Percentiles rank a stretch among this genome's conserved stretches.
Conservation (phyloP, 2,888 invertebrate species). For the Barypeithes pellucidus region DNA sequence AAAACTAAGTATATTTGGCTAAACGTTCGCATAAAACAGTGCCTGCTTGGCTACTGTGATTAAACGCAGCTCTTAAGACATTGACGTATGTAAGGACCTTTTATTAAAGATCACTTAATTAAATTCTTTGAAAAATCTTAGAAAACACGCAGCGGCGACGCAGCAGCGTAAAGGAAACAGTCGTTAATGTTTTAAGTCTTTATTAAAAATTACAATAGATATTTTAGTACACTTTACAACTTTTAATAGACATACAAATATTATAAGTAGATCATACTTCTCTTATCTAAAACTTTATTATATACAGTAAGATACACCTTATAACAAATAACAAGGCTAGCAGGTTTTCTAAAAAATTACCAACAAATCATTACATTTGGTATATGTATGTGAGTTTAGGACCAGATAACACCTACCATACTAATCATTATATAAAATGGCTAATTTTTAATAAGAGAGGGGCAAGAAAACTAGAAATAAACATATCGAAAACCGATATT, state of each 20-base stretch:
- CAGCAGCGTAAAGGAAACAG: too few relatives aligned
- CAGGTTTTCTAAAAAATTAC: not conserved
- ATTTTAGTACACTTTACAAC: conserved; percentile 36
- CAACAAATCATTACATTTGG: not conserved
- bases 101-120: too few relatives aligned
- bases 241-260: conserved; percentile 27
- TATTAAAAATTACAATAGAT: conserved; percentile 33
- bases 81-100: too few relatives aligned
- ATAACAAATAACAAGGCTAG: conserved; percentile 19
- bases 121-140: too few relatives aligned
- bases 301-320: conserved; percentile 36
- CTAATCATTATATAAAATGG: not conserved
- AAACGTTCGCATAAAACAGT: too few relatives aligned
- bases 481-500: too few relatives aligned
- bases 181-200: conserved; percentile 12
- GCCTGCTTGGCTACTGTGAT: too few relatives aligned
- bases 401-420: not conserved
- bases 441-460: not conserved
- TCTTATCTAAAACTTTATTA: conserved; percentile 21
- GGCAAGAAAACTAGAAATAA: not conserved
- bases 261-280: conserved; percentile 4
- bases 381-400: not conserved
- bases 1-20: too few relatives aligned
- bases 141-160: too few relatives aligned
- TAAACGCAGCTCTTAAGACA: too few relatives aligned